Percentiles rank a stretch among this genome's conserved stretches.
Evolutionary conservation across 2,888 invertebrate genomes (phyloP).

Genomic region (Zele albiditarsus): DNA sequence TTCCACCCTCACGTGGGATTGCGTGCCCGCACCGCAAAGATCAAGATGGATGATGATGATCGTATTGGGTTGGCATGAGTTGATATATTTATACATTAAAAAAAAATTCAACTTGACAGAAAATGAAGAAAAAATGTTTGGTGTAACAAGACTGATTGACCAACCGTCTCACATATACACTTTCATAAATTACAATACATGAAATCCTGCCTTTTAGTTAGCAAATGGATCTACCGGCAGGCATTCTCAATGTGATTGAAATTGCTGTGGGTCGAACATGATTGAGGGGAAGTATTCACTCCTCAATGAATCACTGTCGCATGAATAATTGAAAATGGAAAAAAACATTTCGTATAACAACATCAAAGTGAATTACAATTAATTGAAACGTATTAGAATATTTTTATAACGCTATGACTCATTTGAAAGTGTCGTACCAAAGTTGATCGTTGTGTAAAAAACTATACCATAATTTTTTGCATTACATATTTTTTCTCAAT

Average conservation of each 20-base stretch:
- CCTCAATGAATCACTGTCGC: no score
- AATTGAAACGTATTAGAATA: no score
- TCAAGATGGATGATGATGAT: constrained; percentile 28
- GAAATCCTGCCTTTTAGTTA: not conserved
- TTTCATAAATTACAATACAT: not conserved
- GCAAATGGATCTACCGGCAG: not conserved
- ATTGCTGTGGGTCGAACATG: not conserved
- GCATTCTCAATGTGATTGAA: not conserved
- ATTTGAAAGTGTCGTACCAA: no score
- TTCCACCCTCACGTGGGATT: not conserved
- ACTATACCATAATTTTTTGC: no score
- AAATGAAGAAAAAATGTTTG: not conserved
- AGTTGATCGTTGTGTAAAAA: no score
- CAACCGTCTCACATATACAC: constrained; percentile 42
- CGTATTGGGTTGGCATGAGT: not conserved
- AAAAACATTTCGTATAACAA: no score
- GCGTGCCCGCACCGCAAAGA: constrained; percentile 8
- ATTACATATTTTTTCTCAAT: no score
- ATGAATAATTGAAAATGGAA: no score
- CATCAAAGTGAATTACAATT: no score
- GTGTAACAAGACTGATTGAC: constrained; percentile 57
- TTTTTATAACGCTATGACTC: no score
- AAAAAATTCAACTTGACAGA: constrained; percentile 10
- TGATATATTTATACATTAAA: constrained; percentile 2
- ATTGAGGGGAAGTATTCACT: not conserved